These are phyloP conservation scores for Bruchidius siliquastri DNA, from an alignment of 2,888 invertebrate species.

Conservation along the genomic window DNA sequence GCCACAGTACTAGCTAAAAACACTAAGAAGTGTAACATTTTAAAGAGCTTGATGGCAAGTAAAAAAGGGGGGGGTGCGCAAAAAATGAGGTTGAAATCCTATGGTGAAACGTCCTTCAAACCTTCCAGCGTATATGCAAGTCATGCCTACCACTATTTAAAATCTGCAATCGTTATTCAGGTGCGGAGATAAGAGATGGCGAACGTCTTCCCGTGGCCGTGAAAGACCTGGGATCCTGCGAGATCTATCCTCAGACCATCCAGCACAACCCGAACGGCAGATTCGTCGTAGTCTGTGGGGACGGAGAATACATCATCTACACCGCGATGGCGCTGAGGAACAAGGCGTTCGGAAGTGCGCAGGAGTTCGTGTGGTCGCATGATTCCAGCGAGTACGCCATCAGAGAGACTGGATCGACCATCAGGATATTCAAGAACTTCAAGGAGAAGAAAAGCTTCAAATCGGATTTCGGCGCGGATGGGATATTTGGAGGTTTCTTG, in stretches of 20 bases:
- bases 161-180: slow-evolving; percentile 10
- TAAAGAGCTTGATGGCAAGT: too few relatives aligned
- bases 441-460: slow-evolving; percentile 95
- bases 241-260: slow-evolving; percentile 98
- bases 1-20: too few relatives aligned
- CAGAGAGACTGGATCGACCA: slow-evolving; percentile 77
- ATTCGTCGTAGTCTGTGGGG: slow-evolving; percentile 94
- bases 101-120: too few relatives aligned
- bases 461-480: slow-evolving; percentile 95
- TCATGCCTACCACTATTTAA: not conserved
- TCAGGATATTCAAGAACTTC: slow-evolving; percentile 96
- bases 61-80: too few relatives aligned
- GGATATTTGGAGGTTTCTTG: slow-evolving; percentile 49
- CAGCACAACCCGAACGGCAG: slow-evolving; percentile 97
- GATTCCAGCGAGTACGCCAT: slow-evolving; percentile 93
- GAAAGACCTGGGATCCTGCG: slow-evolving; percentile 99
- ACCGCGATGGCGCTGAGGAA: slow-evolving; percentile 98
- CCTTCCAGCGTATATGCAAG: too few relatives aligned
- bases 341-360: slow-evolving; percentile 96
- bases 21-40: too few relatives aligned
- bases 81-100: too few relatives aligned
- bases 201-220: slow-evolving; percentile 89
- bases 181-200: slow-evolving; percentile 77
- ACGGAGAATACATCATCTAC: slow-evolving; percentile 99
- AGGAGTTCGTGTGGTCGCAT: slow-evolving; percentile 98